Evolutionary conservation across 2,113 vertebrate genomes (phyloP).

Genomic region (Microtus ochrogaster): DNA sequence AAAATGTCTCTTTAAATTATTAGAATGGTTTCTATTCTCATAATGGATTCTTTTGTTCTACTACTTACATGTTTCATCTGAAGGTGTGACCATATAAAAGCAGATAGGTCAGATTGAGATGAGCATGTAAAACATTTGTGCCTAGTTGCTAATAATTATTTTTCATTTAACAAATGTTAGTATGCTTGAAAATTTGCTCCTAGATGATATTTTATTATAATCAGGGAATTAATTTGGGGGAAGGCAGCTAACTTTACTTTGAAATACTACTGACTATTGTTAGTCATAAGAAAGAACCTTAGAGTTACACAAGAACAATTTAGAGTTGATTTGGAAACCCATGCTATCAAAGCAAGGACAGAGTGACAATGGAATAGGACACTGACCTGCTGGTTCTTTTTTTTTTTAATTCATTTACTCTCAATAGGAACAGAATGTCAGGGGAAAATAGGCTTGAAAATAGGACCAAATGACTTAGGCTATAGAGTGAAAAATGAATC

Average conservation of each 20-base stretch:
- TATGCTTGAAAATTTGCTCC: not conserved
- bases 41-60: not conserved
- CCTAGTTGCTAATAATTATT: not conserved
- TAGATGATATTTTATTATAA: not conserved
- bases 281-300: not conserved
- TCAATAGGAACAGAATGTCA: not conserved
- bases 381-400: not conserved
- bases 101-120: not conserved
- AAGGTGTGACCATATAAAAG: not conserved
- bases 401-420: not conserved
- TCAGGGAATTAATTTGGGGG: not conserved
- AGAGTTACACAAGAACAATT: not conserved
- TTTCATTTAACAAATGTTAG: not conserved
- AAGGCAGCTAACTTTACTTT: not conserved
- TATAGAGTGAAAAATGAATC: not conserved
- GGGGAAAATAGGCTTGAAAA: constrained; percentile 19
- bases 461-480: not conserved
- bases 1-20: not conserved
- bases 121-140: not conserved
- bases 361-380: not conserved
- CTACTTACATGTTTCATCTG: not conserved
- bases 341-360: constrained; percentile 17
- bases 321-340: constrained; percentile 2
- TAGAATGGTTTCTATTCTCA: not conserved
- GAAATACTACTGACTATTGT: not conserved